These are phyloP conservation scores for Lasioglossum zephyrum DNA, from an alignment of 2,888 invertebrate genomes.

Conservation along the genomic window DNA sequence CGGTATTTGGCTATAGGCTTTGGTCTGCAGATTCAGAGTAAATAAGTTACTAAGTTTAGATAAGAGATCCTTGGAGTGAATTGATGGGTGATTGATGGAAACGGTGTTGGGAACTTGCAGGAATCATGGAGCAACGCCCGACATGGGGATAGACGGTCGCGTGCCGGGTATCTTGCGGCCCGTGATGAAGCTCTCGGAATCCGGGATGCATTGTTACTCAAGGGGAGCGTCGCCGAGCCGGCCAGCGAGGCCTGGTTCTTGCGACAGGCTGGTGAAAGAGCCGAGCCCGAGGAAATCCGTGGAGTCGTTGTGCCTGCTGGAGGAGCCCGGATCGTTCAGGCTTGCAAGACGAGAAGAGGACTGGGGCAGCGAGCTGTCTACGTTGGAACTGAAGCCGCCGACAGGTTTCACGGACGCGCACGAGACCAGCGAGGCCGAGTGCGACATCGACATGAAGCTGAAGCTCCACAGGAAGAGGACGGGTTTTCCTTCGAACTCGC, in stretches of 20 bases:
- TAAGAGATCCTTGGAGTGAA: too few species aligned
- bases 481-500: slow-evolving; percentile 76
- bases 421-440: slow-evolving; percentile 83
- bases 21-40: too few species aligned
- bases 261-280: slow-evolving; percentile 73
- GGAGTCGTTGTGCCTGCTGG: slow-evolving; percentile 79
- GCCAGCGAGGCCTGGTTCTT: slow-evolving; percentile 73
- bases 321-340: slow-evolving; percentile 72
- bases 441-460: slow-evolving; percentile 83
- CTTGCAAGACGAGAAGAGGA: slow-evolving; percentile 75
- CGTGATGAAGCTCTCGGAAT: slow-evolving; percentile 78
- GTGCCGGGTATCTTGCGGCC: slow-evolving; percentile 74
- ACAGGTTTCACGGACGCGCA: slow-evolving; percentile 83
- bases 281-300: slow-evolving; percentile 76
- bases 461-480: slow-evolving; percentile 78
- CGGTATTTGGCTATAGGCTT: too few species aligned
- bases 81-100: not conserved
- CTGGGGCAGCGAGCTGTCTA: slow-evolving; percentile 81
- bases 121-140: slow-evolving; percentile 79
- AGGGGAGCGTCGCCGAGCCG: slow-evolving; percentile 79
- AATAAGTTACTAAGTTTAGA: too few species aligned
- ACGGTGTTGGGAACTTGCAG: slow-evolving; percentile 60
- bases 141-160: slow-evolving; percentile 78
- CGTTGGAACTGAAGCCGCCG: slow-evolving; percentile 85
- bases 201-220: slow-evolving; percentile 79